A percentile compares a stretch with the other conserved stretches of the same genome.
Conservation (phyloP, 2,113 vertebrate genomes). For the Dinomys branickii region DNA sequence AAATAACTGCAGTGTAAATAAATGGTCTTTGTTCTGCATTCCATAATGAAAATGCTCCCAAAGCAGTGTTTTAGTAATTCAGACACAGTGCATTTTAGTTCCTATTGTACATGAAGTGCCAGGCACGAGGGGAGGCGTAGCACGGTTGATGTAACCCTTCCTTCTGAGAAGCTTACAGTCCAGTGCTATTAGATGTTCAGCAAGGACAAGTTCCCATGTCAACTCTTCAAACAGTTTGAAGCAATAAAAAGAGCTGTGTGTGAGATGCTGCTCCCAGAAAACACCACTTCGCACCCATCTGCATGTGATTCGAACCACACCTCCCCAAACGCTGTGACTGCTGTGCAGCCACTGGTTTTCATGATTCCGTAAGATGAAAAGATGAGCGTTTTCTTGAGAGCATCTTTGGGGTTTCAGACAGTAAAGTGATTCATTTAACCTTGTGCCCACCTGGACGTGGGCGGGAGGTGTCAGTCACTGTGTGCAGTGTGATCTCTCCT, state of each 20-base stretch:
- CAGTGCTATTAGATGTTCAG: neutral
- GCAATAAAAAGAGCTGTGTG: neutral
- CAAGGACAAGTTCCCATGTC: neutral
- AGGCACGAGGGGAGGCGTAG: neutral
- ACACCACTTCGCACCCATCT: neutral
- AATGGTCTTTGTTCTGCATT: neutral
- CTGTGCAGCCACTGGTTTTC: neutral
- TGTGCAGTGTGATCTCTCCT: neutral
- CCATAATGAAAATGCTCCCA: conserved; percentile 14
- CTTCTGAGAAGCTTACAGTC: neutral
- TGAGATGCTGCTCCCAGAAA: conserved; percentile 34
- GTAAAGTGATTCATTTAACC: neutral
- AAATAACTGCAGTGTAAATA: neutral
- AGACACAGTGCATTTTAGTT: neutral
- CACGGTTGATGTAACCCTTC: neutral
- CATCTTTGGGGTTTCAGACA: conserved; percentile 8
- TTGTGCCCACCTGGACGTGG: neutral
- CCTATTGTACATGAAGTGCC: neutral
- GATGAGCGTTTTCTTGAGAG: neutral
- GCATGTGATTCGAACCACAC: conserved; percentile 52
- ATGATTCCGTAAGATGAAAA: conserved; percentile 4
- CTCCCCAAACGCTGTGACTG: neutral
- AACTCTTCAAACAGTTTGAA: conserved; percentile 43
- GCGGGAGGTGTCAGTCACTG: neutral
- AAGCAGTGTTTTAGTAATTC: neutral